Conservation (phyloP, 2,797 vertebrate species). For the Acanthurus tractus region DNA sequence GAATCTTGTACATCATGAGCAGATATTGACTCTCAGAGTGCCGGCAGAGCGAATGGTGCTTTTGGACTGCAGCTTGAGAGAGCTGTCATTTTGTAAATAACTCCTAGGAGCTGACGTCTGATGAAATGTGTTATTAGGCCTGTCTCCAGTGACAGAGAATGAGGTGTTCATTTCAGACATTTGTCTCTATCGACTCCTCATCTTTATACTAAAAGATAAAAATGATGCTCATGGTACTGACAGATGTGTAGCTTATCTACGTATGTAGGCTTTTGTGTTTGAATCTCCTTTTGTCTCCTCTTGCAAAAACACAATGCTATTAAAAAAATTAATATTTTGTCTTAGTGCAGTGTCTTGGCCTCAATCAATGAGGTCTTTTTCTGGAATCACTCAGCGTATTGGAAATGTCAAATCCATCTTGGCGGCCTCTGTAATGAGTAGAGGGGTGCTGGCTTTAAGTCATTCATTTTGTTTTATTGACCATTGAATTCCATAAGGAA, state of each 20-base stretch:
- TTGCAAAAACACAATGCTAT: conserved; percentile 65
- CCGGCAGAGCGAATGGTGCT: conserved; percentile 28
- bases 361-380: conserved; percentile 79
- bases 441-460: conserved; percentile 72
- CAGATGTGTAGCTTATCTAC: not conserved
- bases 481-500: conserved; percentile 78
- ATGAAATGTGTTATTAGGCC: conserved; percentile 47
- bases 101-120: conserved; percentile 41
- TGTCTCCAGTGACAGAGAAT: conserved; percentile 16
- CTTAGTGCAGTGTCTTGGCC: conserved; percentile 62
- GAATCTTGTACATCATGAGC: conserved; percentile 54
- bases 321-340: conserved; percentile 76
- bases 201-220: conserved; percentile 8
- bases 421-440: conserved; percentile 74
- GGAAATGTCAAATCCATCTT: conserved; percentile 86
- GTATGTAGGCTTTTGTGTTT: not conserved
- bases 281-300: conserved; percentile 16
- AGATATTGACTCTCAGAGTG: conserved; percentile 56
- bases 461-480: conserved; percentile 84
- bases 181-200: not conserved
- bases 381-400: conserved; percentile 83
- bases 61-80: conserved; percentile 40
- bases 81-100: conserved; percentile 52
- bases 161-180: conserved; percentile 23
- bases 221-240: not conserved